These are phyloP conservation scores for Polydesmus complanatus DNA, from an alignment of 2,888 invertebrate genomes.

Conservation along the genomic window DNA sequence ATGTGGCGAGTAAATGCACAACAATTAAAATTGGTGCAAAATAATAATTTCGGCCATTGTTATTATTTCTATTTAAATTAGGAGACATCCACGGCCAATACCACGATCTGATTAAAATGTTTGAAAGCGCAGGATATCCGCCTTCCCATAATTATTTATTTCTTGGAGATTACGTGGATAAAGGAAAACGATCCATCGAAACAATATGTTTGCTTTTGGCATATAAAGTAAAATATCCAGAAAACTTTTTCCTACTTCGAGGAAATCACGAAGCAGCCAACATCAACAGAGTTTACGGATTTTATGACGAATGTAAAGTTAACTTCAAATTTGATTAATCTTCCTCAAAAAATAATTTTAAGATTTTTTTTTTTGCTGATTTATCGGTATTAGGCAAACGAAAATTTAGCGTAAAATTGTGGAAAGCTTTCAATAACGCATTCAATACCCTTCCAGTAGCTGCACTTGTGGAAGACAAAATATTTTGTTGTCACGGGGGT, in stretches of 20 bases:
- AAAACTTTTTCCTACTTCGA: constrained; percentile 6
- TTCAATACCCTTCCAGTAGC: not conserved
- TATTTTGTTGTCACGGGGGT: constrained; percentile 7
- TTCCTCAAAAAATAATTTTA: not conserved
- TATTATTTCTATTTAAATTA: not conserved
- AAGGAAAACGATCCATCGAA: constrained; percentile 3
- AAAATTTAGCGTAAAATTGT: not conserved
- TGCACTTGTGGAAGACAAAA: not conserved
- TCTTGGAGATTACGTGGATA: constrained; percentile 2
- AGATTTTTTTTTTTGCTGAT: not conserved
- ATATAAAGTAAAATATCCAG: constrained; percentile 6
- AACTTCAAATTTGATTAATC: not conserved
- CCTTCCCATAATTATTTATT: constrained; percentile 3
- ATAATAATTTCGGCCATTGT: not conserved
- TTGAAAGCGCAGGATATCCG: not conserved
- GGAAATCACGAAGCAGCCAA: constrained; percentile 3
- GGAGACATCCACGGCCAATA: constrained; percentile 4
- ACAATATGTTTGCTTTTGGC: constrained; percentile 2
- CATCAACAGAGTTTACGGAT: constrained; percentile 1
- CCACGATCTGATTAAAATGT: not conserved
- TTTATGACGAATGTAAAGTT: constrained; percentile 4
- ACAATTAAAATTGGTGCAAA: too few relatives aligned
- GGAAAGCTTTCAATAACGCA: not conserved
- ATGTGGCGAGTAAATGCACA: not conserved
- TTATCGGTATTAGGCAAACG: not conserved